Evolutionary conservation across 2,797 vertebrate species (phyloP), one percentile per base, ranked within the genome.

Genomic region (Galaxias olidus): DNA sequence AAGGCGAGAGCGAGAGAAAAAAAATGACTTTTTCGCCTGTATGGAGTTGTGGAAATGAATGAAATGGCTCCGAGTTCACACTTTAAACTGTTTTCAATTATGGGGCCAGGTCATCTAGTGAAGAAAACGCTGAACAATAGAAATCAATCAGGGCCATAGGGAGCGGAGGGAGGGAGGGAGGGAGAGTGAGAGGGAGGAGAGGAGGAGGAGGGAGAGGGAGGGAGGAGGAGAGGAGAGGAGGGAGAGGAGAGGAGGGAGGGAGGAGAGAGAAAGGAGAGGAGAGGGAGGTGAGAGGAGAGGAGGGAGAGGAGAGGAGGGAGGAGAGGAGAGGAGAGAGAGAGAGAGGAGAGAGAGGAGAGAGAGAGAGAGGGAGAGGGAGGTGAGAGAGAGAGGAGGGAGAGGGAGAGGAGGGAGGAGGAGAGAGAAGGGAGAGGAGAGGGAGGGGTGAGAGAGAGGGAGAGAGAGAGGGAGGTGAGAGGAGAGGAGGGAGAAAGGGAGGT

Each of bases 41-140:
- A 68, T 80, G 50, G 74, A 83, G 46, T 4, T 12, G 76, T 83
- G 72, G 76, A 76, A 84, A 62, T 51, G 65, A 85, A 83, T 86
- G 59, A 81, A 83, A 88, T 66, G 67, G 77, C 56, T 84, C 63
- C 15, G 60, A 81, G 90, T 90, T 83, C 84, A 81, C 75, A 84
- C 83, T 86, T 88, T 86, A 82, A 86, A 84, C 86, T 88, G 90
- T 87, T 90, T 90, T 87, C 87, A 87, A 84, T 91, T 90, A 90
- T 76, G 9, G 43, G 61, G 72, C 63, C n/a, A 6, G 65, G 73
- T 76, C 13, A 20, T 14, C 55, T 57, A 58, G 42, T 43, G 78
- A 71, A 69, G 79, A 83, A 88, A 85, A 75, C 9, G 77, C 75
- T 76, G 83, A 86, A 88, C 80, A 76, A 79, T 67, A 82, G 70